Evolutionary conservation across 1,140 invertebrate species (phyloP).

Genomic region (Monomorium pharaonis): DNA sequence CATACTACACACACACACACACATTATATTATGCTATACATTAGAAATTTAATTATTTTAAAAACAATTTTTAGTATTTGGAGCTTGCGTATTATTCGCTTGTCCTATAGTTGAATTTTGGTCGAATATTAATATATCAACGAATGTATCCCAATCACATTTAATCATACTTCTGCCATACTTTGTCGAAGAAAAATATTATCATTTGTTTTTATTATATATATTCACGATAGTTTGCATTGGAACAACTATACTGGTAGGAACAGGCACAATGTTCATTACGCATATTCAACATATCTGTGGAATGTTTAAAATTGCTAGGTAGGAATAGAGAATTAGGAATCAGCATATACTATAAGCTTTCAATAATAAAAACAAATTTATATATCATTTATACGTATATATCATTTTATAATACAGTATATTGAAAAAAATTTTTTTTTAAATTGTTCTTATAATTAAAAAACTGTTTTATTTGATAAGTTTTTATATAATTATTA

Average conservation of each 20-base stretch:
- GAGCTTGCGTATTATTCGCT: not conserved
- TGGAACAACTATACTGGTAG: not conserved
- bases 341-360: too few species aligned
- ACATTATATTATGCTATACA: too few species aligned
- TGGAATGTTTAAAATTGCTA: constrained; percentile 22
- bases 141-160: not conserved
- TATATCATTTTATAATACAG: too few species aligned
- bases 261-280: not conserved
- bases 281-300: not conserved
- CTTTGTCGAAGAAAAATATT: constrained; percentile 2
- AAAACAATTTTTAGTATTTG: not conserved
- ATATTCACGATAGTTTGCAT: not conserved
- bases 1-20: too few species aligned
- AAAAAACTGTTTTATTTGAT: not conserved
- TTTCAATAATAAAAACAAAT: too few species aligned
- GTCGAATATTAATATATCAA: not conserved
- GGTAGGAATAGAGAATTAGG: not conserved
- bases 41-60: not conserved
- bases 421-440: too few species aligned
- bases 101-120: not conserved
- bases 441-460: too few species aligned
- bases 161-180: not conserved
- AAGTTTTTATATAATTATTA: not conserved
- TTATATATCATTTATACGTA: too few species aligned
- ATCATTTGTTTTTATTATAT: not conserved